phyloP scores from a whole-genome alignment of 1,140 invertebrate species.

The Papilio polyxenes region DNA sequence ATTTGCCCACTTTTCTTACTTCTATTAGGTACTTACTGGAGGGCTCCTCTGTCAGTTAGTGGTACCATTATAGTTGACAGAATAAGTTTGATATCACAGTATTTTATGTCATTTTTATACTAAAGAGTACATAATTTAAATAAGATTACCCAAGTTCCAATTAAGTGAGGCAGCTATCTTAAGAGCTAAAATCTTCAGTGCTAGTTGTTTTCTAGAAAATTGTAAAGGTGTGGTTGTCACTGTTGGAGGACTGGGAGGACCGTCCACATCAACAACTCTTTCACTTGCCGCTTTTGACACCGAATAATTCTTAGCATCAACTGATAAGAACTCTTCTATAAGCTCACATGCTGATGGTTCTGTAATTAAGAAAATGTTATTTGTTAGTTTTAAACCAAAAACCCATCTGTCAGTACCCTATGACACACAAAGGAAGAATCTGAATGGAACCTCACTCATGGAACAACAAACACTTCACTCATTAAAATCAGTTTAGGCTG shows the following conservation, averaged over 20 bases:
- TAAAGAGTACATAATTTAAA: background rate
- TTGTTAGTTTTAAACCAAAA: too few species aligned
- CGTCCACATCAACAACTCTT: constrained; percentile 72
- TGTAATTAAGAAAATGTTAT: constrained; percentile 60
- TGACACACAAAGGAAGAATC: constrained; percentile 21
- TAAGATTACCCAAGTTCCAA: constrained; percentile 89
- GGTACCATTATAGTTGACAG: too few species aligned
- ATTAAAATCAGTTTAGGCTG: too few species aligned
- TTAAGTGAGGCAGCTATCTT: constrained; percentile 92
- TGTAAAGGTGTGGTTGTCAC: constrained; percentile 53
- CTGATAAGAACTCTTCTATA: constrained; percentile 92
- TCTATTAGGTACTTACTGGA: too few species aligned
- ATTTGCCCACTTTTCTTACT: too few species aligned
- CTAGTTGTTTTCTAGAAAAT: constrained; percentile 81
- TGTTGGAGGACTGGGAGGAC: constrained; percentile 65
- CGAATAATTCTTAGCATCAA: constrained; percentile 82
- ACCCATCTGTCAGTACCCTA: too few species aligned
- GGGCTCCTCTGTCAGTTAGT: too few species aligned
- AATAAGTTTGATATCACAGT: too few species aligned
- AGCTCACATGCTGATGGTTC: constrained; percentile 91
- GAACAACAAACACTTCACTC: too few species aligned
- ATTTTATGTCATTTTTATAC: too few species aligned
- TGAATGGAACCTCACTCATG: background rate
- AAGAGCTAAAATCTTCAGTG: constrained; percentile 91
- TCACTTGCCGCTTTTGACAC: constrained; percentile 72